A percentile compares a stretch with the other conserved stretches of the same genome.
These are phyloP conservation scores for Ophion obscuratus DNA, from an alignment of 2,888 invertebrate species.

Conservation along the genomic window DNA sequence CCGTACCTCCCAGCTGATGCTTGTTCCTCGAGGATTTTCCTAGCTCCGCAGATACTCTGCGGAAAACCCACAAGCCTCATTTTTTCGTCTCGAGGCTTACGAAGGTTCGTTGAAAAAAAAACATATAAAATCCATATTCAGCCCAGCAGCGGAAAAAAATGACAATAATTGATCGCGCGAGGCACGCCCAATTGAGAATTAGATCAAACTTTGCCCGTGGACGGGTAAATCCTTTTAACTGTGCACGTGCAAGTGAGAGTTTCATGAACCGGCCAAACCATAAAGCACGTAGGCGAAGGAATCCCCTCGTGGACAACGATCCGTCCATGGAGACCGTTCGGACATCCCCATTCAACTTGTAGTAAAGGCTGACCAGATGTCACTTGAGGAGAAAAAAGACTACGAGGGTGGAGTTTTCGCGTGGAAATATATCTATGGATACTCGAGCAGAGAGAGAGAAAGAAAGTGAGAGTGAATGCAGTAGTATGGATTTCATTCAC, in stretches of 20 bases:
- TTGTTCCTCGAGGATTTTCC: neutral
- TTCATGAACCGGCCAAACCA: conserved; percentile 66
- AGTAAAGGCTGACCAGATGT: conserved; percentile 80
- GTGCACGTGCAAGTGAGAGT: conserved; percentile 35
- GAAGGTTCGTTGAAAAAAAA: neutral
- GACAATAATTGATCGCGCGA: too few species aligned
- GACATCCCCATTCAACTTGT: conserved; percentile 75
- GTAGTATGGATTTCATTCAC: conserved; percentile 79
- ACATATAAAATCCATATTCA: neutral
- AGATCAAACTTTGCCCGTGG: neutral
- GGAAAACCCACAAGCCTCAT: neutral
- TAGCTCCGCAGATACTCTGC: neutral
- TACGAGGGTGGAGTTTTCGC: conserved; percentile 7
- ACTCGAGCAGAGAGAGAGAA: conserved; percentile 5
- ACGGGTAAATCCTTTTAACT: neutral
- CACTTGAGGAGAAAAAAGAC: conserved; percentile 27
- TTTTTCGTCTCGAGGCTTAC: neutral
- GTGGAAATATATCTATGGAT: conserved; percentile 9
- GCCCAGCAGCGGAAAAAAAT: neutral
- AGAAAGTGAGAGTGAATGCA: conserved; percentile 29
- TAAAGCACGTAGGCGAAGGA: conserved; percentile 42
- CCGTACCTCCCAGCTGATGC: neutral
- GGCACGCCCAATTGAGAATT: neutral
- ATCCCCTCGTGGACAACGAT: conserved; percentile 60
- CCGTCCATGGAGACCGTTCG: conserved; percentile 26